Evolutionary conservation across 2,113 vertebrate genomes (phyloP), one percentile per base, ranked within the genome.

Genomic region (Donacobius atricapilla): DNA sequence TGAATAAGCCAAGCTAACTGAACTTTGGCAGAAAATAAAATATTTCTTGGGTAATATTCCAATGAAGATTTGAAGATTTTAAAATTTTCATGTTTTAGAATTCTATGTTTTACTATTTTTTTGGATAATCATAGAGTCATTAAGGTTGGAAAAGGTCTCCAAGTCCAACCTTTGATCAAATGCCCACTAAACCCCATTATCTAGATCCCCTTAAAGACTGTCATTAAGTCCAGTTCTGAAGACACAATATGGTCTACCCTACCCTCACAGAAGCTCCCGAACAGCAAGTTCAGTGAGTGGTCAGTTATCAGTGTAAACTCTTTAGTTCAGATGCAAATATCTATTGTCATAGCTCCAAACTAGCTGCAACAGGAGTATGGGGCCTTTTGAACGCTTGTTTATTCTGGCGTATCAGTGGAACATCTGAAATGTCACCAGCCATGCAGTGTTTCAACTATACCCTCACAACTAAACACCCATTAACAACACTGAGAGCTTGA

Each of bases 281-380:
- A 45, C 28, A 63, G 11, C 5, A 82, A 24, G 6, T 24, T 78
- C 20, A 37, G 4, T 39, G 15, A 40, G 11, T 5, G 13, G 37
- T 10, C 33, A 56, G 4, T 61, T 78, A 28, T 6, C 9, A 57
- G 5, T 37, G 23, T 31, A 44, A 71, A 45, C 11, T n/a, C 5
- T 6, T 2, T 1, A 16, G 4, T 13, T 65, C 5, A n/a, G 33
- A 40, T 27, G 10, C 0, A 68, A 39, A 2, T 9, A 51, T 21
- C 9, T 20, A 37, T 9, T 39, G 7, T 39, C 22, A 7, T 71
- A 75, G 22, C 5, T 66, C 15, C 33, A 70, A 15, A 45, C 3
- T 27, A 45, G 3, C 14, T 65, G 12, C 12, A 70, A 24, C 15
- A 45, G 24, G 10, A 30, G 2, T n/a, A 44, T 1, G 3, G 5